These are phyloP conservation scores for Potorous gilbertii DNA, from an alignment of 2,797 vertebrate genomes.

Conservation along the genomic window DNA sequence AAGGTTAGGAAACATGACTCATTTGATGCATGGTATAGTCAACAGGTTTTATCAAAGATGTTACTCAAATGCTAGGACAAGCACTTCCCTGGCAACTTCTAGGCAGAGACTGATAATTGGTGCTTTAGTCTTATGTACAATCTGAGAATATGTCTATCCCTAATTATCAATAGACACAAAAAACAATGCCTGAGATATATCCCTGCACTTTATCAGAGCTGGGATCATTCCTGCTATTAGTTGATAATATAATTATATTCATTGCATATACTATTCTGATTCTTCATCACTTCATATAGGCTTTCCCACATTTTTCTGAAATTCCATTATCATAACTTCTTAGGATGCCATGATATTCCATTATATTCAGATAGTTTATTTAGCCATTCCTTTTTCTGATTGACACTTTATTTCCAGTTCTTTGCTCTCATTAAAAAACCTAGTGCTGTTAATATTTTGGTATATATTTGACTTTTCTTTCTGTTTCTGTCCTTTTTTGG, in stretches of 20 bases:
- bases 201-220: background rate
- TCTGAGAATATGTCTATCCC: background rate
- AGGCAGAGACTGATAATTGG: background rate
- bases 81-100: background rate
- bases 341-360: background rate
- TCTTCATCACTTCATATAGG: background rate
- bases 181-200: background rate
- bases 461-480: background rate
- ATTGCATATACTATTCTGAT: background rate
- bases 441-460: background rate
- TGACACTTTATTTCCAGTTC: background rate
- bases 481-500: background rate
- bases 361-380: background rate
- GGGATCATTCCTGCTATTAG: background rate
- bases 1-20: background rate
- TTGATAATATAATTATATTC: background rate
- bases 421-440: background rate
- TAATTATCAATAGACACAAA: constrained; percentile 17
- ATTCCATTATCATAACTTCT: background rate
- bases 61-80: background rate
- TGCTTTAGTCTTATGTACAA: background rate
- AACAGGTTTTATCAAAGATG: background rate
- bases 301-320: background rate
- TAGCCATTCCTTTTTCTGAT: background rate
- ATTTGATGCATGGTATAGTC: background rate